Conservation (phyloP, 2,113 vertebrate genomes). For the Poeciliopsis occidentalis region DNA sequence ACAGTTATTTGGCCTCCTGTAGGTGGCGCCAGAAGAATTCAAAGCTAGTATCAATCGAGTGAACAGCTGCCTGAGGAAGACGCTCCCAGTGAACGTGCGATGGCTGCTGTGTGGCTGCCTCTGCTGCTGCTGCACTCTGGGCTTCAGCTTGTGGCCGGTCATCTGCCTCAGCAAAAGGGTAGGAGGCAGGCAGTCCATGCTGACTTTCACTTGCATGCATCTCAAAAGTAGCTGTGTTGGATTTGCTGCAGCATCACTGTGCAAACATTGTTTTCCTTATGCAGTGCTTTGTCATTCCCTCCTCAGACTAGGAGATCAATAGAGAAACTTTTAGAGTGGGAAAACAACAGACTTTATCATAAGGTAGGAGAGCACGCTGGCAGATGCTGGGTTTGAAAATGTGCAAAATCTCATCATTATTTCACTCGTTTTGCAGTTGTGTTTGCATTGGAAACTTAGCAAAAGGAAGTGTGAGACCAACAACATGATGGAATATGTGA, state of each 20-base stretch:
- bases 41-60: conserved; percentile 97
- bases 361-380: conserved; percentile 85
- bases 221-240: neutral
- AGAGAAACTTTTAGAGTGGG: conserved; percentile 99
- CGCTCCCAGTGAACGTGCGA: conserved; percentile 95
- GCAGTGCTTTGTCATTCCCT: conserved; percentile 40
- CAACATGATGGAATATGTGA: conserved; percentile 99
- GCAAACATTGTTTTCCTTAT: neutral
- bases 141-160: conserved; percentile 99
- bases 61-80: conserved; percentile 97
- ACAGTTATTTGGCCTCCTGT: neutral
- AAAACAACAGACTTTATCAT: conserved; percentile 99
- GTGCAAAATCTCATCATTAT: conserved; percentile 13
- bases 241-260: neutral
- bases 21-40: conserved; percentile 99
- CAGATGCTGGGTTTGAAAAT: neutral
- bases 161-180: conserved; percentile 99
- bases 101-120: conserved; percentile 98
- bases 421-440: conserved; percentile 82
- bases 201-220: neutral
- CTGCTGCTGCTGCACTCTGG: conserved; percentile 98
- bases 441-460: conserved; percentile 99
- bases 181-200: conserved; percentile 56
- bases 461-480: conserved; percentile 99
- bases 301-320: conserved; percentile 95